Percentiles rank a stretch among this genome's conserved stretches.
These are phyloP conservation scores for Philaethria dido DNA, from an alignment of 2,888 invertebrate genomes.

Conservation along the genomic window DNA sequence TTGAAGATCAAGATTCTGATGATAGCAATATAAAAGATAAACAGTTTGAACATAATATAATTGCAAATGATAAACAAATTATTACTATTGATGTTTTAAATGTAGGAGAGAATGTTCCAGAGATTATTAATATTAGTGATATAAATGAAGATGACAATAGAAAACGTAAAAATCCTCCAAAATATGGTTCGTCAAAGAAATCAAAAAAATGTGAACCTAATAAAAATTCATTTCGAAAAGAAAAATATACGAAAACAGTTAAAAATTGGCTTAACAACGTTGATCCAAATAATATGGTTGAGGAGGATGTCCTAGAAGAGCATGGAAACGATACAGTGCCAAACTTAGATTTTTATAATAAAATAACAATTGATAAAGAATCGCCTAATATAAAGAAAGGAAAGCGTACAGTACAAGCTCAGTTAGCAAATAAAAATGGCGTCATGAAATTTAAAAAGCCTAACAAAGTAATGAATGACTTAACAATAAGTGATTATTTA, in stretches of 20 bases:
- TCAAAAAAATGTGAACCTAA: constrained; percentile 46
- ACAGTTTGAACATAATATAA: neutral
- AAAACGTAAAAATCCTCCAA: constrained; percentile 41
- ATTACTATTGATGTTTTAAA: neutral
- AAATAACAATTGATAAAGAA: neutral
- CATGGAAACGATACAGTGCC: neutral
- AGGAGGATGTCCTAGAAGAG: neutral
- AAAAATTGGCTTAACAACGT: constrained; percentile 66
- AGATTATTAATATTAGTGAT: neutral
- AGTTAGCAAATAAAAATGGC: constrained; percentile 67
- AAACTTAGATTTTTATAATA: constrained; percentile 22
- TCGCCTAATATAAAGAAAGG: neutral
- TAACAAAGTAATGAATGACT: constrained; percentile 37
- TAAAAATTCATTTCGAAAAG: constrained; percentile 53
- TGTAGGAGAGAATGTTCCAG: neutral
- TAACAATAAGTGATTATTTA: neutral
- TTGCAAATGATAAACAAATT: neutral
- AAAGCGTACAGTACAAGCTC: constrained; percentile 58
- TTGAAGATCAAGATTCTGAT: constrained; percentile 44
- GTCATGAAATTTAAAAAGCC: constrained; percentile 71
- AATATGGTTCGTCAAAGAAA: constrained; percentile 47
- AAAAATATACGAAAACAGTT: constrained; percentile 62
- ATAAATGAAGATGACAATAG: constrained; percentile 1
- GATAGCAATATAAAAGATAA: constrained; percentile 8
- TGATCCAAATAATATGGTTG: constrained; percentile 39